These are phyloP conservation scores for Andrena camellia DNA, from an alignment of 2,888 invertebrate species.

Conservation along the genomic window DNA sequence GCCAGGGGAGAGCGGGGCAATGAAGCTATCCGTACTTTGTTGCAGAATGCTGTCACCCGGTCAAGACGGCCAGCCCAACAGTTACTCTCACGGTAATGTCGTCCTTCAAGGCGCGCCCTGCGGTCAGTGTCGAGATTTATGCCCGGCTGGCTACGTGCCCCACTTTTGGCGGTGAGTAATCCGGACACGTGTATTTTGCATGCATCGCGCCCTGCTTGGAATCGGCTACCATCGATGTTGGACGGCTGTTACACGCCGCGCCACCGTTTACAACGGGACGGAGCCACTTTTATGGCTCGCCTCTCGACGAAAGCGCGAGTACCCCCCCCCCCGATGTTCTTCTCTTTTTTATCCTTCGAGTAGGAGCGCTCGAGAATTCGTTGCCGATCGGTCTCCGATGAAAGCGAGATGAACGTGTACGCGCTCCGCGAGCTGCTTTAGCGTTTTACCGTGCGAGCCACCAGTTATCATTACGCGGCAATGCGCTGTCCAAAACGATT, in stretches of 20 bases:
- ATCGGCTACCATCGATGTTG: not conserved
- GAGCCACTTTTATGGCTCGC: not conserved
- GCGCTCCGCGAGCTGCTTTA: not conserved
- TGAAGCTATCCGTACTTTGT: conserved; percentile 40
- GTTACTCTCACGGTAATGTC: conserved; percentile 75
- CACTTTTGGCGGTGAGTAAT: conserved; percentile 84
- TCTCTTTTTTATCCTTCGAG: not conserved
- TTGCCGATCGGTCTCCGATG: not conserved
- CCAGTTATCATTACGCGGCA: conserved; percentile 39
- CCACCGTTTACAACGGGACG: not conserved
- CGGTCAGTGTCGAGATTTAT: conserved; percentile 83
- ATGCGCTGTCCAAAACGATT: conserved; percentile 11
- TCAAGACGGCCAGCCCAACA: conserved; percentile 76
- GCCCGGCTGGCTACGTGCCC: conserved; percentile 82
- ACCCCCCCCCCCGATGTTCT: not conserved
- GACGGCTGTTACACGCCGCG: not conserved
- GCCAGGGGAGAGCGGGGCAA: no score
- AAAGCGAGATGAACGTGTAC: conserved; percentile 28
- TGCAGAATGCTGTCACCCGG: conserved; percentile 82
- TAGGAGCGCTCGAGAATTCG: not conserved
- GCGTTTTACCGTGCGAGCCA: conserved; percentile 3
- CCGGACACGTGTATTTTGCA: conserved; percentile 17
- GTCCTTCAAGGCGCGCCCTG: conserved; percentile 83
- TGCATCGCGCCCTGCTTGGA: conserved; percentile 2
- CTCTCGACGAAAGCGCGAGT: conserved; percentile 23